Evolutionary conservation across 2,113 vertebrate species (phyloP), one percentile per base, ranked within the genome.

Genomic region (Dolichotis patagonum): DNA sequence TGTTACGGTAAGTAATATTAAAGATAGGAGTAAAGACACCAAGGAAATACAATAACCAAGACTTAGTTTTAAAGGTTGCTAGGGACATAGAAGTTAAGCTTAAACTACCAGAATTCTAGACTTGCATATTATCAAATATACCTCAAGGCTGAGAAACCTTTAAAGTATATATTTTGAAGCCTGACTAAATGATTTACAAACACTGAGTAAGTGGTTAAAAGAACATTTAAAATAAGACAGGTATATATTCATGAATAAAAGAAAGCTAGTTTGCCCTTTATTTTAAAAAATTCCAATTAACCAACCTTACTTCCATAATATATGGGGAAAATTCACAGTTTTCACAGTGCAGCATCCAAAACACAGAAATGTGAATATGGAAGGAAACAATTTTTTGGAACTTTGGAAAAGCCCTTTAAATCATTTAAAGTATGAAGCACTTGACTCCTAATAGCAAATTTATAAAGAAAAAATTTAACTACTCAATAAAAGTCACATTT

Each of bases 371-470:
- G 26, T 97, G 28, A 63, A 81, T 17, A 32, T 32, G 87, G 60
- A 94, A 77, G 63, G 90, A 69, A 95, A 60, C 7, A 71, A 54
- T 60, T 43, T 65, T 88, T 38, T 43, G 46, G n/a, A 52, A 69
- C 52, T 78, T 85, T 30, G 90, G 69, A 80, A 96, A 95, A 92
- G 7, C 77, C 90, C 80, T 94, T 92, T 90, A 58, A 95, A 93
- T 28, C 22, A 46, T 89, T 85, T 93, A 90, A 86, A 43, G 95
- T 63, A 62, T 90, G 41, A 98, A 97, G 24, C 93, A 91, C n/a
- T 95, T 93, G 86, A 96, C 87, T 88, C 86, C 49, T 91, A 73
- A 85, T 14, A 92, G 41, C 86, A 96, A 95, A 52, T 41, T 32
- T 54, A 62, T 67, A 78, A 82, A 91, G 93, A 95, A 82, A 96